Evolutionary conservation across 2,888 invertebrate genomes (phyloP).

Genomic region (Caenorhabditis wallacei): DNA sequence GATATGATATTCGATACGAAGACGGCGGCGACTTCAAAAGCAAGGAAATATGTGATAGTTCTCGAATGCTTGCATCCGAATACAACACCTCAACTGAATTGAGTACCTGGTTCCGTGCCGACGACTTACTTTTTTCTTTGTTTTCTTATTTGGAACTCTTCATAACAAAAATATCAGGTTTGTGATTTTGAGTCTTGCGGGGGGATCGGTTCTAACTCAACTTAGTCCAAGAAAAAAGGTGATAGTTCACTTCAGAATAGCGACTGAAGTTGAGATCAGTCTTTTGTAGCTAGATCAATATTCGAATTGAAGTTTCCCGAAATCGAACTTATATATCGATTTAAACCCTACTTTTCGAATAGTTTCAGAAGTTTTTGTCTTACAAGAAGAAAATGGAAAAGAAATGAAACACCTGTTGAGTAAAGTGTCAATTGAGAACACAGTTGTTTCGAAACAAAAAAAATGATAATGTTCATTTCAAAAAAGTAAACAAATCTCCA

Average conservation of each 20-base stretch:
- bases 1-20: slow-evolving; percentile 63
- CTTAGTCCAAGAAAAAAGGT: too few relatives aligned
- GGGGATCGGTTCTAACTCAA: too few relatives aligned
- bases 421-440: neutral
- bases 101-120: slow-evolving; percentile 49
- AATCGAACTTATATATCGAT: too few relatives aligned
- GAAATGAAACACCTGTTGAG: neutral
- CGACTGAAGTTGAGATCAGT: too few relatives aligned
- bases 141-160: slow-evolving; percentile 10
- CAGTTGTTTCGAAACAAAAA: slow-evolving; percentile 8
- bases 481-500: slow-evolving; percentile 37
- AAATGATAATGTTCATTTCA: slow-evolving; percentile 1
- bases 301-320: too few relatives aligned
- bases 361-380: too few relatives aligned
- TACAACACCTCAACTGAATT: neutral
- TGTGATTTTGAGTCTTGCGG: too few relatives aligned
- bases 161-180: too few relatives aligned
- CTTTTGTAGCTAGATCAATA: too few relatives aligned
- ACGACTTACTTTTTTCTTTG: neutral
- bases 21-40: slow-evolving; percentile 59
- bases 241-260: too few relatives aligned
- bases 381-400: neutral
- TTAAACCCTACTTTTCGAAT: too few relatives aligned
- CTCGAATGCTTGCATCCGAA: slow-evolving; percentile 41
- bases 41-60: slow-evolving; percentile 32